phyloP scores from a whole-genome alignment of 2,113 vertebrate species.

The Orientallactaga bullata region DNA sequence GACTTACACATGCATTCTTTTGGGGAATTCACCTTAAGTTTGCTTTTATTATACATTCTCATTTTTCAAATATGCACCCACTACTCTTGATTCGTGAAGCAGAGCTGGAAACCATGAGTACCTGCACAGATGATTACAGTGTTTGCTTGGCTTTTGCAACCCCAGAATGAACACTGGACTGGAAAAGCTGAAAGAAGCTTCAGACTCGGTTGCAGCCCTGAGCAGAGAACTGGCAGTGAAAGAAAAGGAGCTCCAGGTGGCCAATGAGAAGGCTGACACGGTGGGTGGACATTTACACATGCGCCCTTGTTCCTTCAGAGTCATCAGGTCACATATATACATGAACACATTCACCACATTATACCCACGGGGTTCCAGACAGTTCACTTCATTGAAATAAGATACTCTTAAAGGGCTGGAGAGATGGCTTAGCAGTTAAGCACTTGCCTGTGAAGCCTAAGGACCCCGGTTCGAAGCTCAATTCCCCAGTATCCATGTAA shows the following conservation, averaged over 20 bases:
- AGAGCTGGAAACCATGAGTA: not conserved
- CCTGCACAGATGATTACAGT: not conserved
- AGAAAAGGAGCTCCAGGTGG: constrained; percentile 95
- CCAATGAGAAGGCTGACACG: constrained; percentile 96
- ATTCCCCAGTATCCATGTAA: too few species aligned
- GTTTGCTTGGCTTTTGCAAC: constrained; percentile 63
- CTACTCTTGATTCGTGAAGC: not conserved
- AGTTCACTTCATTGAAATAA: not conserved
- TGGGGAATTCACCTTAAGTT: not conserved
- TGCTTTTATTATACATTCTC: not conserved
- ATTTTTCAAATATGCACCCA: not conserved
- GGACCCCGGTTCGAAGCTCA: too few species aligned
- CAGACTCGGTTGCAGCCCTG: constrained; percentile 93
- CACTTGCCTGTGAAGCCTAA: too few species aligned
- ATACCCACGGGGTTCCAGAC: not conserved
- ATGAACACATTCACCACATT: not conserved
- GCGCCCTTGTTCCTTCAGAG: not conserved
- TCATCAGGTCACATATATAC: not conserved
- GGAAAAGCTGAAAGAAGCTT: constrained; percentile 96
- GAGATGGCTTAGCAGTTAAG: too few species aligned
- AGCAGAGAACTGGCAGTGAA: constrained; percentile 95
- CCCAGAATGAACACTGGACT: constrained; percentile 96
- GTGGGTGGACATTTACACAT: constrained; percentile 80
- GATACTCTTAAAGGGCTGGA: not conserved
- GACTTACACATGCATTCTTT: not conserved